These are phyloP conservation scores for Puma concolor DNA, from an alignment of 2,113 vertebrate genomes.

Conservation along the genomic window DNA sequence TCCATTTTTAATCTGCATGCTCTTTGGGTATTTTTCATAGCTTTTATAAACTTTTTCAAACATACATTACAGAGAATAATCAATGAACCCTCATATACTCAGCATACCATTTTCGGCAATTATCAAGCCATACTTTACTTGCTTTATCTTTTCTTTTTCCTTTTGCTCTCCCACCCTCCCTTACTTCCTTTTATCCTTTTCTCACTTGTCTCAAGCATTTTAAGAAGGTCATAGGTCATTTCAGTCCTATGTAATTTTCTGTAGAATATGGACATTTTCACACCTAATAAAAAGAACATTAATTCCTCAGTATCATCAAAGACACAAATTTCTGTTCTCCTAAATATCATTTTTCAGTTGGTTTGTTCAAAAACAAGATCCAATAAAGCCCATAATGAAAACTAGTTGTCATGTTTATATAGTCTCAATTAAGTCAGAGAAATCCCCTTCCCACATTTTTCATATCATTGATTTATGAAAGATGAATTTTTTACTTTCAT, in stretches of 20 bases:
- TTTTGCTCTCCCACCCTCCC: neutral
- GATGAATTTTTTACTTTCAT: neutral
- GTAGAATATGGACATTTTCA: neutral
- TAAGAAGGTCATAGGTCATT: neutral
- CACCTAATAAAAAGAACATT: neutral
- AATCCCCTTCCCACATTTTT: neutral
- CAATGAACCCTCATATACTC: neutral
- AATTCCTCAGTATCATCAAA: neutral
- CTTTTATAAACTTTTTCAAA: constrained; percentile 16
- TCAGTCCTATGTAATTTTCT: neutral
- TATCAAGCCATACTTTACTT: neutral
- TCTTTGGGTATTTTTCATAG: neutral
- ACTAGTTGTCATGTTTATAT: neutral
- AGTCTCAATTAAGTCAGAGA: neutral
- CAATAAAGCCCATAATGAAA: neutral
- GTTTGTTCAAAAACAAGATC: constrained; percentile 11
- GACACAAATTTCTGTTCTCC: neutral
- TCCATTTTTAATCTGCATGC: neutral
- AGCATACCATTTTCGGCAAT: neutral
- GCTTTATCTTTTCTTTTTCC: neutral
- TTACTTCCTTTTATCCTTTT: neutral
- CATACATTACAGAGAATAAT: neutral
- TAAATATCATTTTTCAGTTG: neutral
- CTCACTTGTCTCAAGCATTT: neutral
- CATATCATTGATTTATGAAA: neutral